Evolutionary conservation across 2,888 invertebrate species (phyloP), one percentile per base, ranked within the genome.

Genomic region (Sphaerophoria rueppellii): DNA sequence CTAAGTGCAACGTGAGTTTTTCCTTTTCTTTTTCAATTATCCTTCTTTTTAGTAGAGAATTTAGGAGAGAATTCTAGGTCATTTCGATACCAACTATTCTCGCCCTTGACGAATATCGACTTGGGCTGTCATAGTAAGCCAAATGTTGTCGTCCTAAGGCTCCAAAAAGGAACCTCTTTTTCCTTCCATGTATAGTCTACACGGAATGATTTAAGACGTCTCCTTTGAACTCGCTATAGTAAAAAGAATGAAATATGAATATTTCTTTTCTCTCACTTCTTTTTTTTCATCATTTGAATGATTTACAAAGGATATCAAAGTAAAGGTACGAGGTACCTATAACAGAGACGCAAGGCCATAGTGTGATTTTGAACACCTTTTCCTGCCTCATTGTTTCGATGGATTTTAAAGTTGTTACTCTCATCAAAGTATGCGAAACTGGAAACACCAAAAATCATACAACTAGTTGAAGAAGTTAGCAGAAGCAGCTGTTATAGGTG

Each of bases 291-390:
- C n/a, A 54, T 40, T 40, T 67, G 24, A 67, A 67, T 67, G 54
- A 67, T 40, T 40, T 54, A 67, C 67, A 67, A 67, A 54, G 40
- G 40, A 54, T 54, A 40, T 37, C 6, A 9, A 57, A 0, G n/a
- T 16, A 50, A 16, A 16, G 43, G 46, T n/a, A n/a, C n/a, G n/a
- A n/a, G n/a, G n/a, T n/a, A n/a, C n/a, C n/a, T 35, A 52, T 60
- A 74, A 69, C 60, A 70, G 52, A 70, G 76, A 65, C 71, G 72
- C 82, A 65, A 80, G 75, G 65, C 67, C 58, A 75, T 83, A 61
- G 80, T 83, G 83, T 70, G 83, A 80, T 83, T 83, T 72, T 55
- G 72, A 75, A 83, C 83, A 83, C 80, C 83, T 83, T 83, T 83
- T 83, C 67, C 75, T 75, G 83, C 67, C 35, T 60, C 48, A 82